Percentiles rank a stretch among this genome's conserved stretches.
Conservation (phyloP, 2,888 invertebrate genomes). For the Synergus japonicus region DNA sequence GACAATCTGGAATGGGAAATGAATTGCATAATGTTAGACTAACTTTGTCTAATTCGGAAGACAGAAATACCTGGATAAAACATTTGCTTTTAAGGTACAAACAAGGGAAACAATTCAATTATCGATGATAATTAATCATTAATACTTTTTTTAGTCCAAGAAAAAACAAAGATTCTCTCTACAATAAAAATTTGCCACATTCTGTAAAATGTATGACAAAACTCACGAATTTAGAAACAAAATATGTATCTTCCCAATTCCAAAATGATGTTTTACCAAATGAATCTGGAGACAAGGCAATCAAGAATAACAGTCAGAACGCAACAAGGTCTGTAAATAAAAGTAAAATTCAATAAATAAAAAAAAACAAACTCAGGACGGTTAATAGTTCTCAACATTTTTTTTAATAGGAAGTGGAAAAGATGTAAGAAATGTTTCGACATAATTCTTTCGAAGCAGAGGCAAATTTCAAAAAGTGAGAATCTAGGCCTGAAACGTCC, state of each 20-base stretch:
- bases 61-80: conserved; percentile 65
- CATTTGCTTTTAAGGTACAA: conserved; percentile 62
- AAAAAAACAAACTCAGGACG: neutral
- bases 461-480: conserved; percentile 49
- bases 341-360: neutral
- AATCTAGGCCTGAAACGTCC: conserved; percentile 44
- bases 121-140: neutral
- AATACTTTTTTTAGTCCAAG: conserved; percentile 26
- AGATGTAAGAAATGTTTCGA: conserved; percentile 39
- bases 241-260: conserved; percentile 48
- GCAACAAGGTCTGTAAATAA: conserved; percentile 18
- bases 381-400: neutral
- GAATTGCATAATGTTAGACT: conserved; percentile 57
- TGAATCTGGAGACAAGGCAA: conserved; percentile 52
- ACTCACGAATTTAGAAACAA: conserved; percentile 54
- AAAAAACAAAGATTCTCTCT: conserved; percentile 22
- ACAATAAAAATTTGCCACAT: neutral
- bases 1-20: conserved; percentile 52
- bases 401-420: conserved; percentile 11
- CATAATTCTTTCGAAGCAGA: conserved; percentile 25
- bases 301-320: conserved; percentile 54
- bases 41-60: conserved; percentile 60
- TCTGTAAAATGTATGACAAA: conserved; percentile 10
- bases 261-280: conserved; percentile 49
- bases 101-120: neutral